Conservation (phyloP, 2,888 invertebrate genomes). For the Himalopsyche anomala region DNA sequence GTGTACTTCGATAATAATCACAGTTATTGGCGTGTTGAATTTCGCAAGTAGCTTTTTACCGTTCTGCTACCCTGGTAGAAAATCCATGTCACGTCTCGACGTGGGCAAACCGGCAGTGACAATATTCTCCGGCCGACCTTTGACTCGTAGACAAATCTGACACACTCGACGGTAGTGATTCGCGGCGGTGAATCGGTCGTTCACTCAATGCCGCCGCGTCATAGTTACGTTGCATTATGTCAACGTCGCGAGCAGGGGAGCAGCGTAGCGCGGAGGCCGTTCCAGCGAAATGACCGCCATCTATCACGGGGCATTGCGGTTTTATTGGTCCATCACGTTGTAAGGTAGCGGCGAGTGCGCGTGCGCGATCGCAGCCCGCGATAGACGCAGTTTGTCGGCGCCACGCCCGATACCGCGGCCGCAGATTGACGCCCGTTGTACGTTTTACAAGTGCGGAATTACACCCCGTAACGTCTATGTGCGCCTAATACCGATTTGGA, state of each 20-base stretch:
- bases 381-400: slow-evolving; percentile 23
- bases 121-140: background rate
- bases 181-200: background rate
- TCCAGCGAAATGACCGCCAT: slow-evolving; percentile 21
- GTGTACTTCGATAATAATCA: too few species aligned
- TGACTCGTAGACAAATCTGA: background rate
- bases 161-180: background rate
- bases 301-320: background rate
- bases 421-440: slow-evolving; percentile 8
- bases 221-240: slow-evolving; percentile 26
- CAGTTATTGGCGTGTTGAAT: too few species aligned
- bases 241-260: background rate
- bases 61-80: slow-evolving; percentile 27
- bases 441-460: slow-evolving; percentile 1
- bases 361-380: slow-evolving; percentile 21
- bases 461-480: background rate
- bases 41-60: background rate
- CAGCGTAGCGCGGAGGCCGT: slow-evolving; percentile 1
- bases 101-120: slow-evolving; percentile 13
- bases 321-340: slow-evolving; percentile 26
- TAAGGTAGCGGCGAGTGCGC: slow-evolving; percentile 12
- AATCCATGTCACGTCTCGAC: background rate
- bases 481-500: slow-evolving; percentile 28
- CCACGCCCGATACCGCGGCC: slow-evolving; percentile 2
- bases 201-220: background rate